Percentiles rank a stretch among this genome's conserved stretches.
These are phyloP conservation scores for Megaleporinus macrocephalus DNA, from an alignment of 2,113 vertebrate species.

Conservation along the genomic window DNA sequence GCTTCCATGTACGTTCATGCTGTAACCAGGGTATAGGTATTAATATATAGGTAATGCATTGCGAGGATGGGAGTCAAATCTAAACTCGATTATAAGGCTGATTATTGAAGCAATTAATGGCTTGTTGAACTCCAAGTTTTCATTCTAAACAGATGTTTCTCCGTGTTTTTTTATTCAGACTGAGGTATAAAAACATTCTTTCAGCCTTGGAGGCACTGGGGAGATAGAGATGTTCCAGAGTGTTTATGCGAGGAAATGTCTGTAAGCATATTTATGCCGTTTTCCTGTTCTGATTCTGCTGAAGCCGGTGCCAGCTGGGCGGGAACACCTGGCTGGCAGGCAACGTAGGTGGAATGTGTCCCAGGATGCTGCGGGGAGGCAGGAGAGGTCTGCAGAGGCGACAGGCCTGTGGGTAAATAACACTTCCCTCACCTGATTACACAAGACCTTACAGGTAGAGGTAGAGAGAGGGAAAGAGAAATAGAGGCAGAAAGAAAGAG, in stretches of 20 bases:
- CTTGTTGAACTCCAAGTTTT: conserved; percentile 19
- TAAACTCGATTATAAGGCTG: conserved; percentile 14
- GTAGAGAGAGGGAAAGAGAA: not conserved
- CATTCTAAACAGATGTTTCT: conserved; percentile 42
- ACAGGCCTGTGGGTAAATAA: conserved; percentile 73
- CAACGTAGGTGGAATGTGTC: conserved; percentile 66
- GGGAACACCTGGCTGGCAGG: conserved; percentile 74
- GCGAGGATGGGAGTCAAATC: not conserved
- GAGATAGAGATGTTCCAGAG: conserved; percentile 23
- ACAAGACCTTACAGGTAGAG: conserved; percentile 63
- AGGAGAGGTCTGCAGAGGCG: conserved; percentile 68
- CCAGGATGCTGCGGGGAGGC: conserved; percentile 66
- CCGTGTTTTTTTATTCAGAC: not conserved
- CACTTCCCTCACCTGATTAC: conserved; percentile 69
- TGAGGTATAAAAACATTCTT: conserved; percentile 25
- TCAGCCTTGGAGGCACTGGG: conserved; percentile 9
- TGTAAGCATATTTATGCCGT: conserved; percentile 34
- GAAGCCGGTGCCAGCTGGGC: conserved; percentile 71
- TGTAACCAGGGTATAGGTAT: not conserved
- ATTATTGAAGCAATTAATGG: conserved; percentile 42
- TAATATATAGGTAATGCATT: not conserved
- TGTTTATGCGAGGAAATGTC: conserved; percentile 39
- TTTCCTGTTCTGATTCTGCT: conserved; percentile 47
- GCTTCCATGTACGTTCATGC: not conserved
- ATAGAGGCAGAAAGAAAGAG: not conserved